Evolutionary conservation across 2,113 vertebrate genomes (phyloP), one percentile per base, ranked within the genome.

Genomic region (Antigone vipio): DNA sequence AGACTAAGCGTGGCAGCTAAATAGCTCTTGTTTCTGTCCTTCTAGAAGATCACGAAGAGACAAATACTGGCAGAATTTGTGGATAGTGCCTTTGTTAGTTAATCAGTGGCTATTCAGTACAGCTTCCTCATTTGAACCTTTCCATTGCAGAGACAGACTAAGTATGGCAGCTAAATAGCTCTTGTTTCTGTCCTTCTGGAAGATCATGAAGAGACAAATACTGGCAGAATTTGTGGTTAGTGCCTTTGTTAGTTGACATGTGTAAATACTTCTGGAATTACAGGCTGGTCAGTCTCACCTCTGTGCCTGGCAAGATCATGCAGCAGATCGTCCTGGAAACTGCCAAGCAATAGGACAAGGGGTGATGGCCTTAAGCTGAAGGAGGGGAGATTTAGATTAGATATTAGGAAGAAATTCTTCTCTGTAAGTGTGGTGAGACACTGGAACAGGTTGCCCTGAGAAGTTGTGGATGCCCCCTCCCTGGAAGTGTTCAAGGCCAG

Each of bases 11-110:
- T 45, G 26, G 55, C 17, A 4, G 66, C 74, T 94, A 81, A 93
- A 83, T 81, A 63, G 86, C 85, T 96, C 93, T 97, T 79, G 85
- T 85, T 87, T 89, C 92, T 93, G 62, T 79, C 84, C 84, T 96
- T 94, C 89, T 87, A 45, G 69, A 89, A 77, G 55, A 74, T 66
- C 62, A 71, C 52, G 35, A 72, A 52, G 68, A 91, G 64, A 47
- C 42, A 93, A 95, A 89, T 62, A 50, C 78, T 95, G 88, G 77
- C 67, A 71, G 64, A 62, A 78, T 50, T 91, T 95, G 55, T 82
- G 35, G 35, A 16, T 20, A 56, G 63, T 63, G 49, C 12, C 10
- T 91, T 53, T 87, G 6, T 89, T 82, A 74, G 62, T 82, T 97
- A 72, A 95, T 95, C 73, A 20, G 79, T 78, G 83, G 34, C 82